Evolutionary conservation across 2,113 vertebrate genomes (phyloP).

Genomic region (Clinocottus analis): DNA sequence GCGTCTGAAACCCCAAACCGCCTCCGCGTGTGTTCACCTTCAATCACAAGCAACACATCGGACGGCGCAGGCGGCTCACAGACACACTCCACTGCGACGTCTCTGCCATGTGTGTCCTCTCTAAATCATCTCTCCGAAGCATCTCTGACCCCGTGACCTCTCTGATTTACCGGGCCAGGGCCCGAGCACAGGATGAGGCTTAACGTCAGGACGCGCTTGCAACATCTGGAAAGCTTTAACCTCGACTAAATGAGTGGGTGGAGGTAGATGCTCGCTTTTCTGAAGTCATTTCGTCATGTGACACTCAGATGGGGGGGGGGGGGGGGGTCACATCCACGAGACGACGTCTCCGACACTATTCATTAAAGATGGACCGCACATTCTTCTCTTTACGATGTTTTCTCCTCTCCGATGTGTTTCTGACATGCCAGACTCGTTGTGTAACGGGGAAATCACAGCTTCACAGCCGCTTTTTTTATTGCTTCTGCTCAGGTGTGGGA

Average conservation of each 20-base stretch:
- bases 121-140: conserved; percentile 35
- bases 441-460: conserved; percentile 35
- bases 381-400: neutral
- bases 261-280: conserved; percentile 39
- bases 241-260: conserved; percentile 47
- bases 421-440: conserved; percentile 18
- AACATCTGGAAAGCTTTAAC: conserved; percentile 74
- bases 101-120: conserved; percentile 1
- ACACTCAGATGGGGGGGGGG: conserved; percentile 10
- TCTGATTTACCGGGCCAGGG: conserved; percentile 29
- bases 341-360: neutral
- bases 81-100: neutral
- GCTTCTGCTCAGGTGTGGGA: conserved; percentile 44
- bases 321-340: conserved; percentile 11
- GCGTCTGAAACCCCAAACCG: conserved; percentile 53
- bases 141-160: conserved; percentile 61
- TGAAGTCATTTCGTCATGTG: conserved; percentile 40
- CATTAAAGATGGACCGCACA: conserved; percentile 14
- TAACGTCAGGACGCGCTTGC: conserved; percentile 27
- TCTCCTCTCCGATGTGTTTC: conserved; percentile 18
- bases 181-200: conserved; percentile 40
- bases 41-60: conserved; percentile 28
- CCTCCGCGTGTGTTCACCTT: conserved; percentile 55
- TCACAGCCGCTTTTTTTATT: conserved; percentile 7
- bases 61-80: neutral